These are phyloP conservation scores for Pristionchus arcanus DNA, from an alignment of 2,888 invertebrate genomes.

Conservation along the genomic window DNA sequence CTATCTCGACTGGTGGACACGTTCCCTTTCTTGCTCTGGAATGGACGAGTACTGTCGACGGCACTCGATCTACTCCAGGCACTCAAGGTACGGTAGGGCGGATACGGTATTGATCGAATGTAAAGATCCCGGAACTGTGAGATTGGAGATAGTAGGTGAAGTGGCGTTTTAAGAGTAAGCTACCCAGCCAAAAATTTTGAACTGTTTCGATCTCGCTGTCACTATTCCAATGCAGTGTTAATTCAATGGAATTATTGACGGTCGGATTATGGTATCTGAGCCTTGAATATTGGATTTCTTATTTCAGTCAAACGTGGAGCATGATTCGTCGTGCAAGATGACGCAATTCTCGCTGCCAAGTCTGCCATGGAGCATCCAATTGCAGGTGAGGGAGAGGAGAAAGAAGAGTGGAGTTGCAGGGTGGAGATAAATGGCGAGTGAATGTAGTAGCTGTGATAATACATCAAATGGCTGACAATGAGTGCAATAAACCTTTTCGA, in stretches of 20 bases:
- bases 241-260: not conserved
- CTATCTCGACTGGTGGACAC: constrained; percentile 81
- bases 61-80: constrained; percentile 73
- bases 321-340: constrained; percentile 71
- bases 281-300: not conserved
- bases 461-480: too few relatives aligned
- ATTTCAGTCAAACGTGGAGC: constrained; percentile 68
- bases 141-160: too few relatives aligned
- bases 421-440: not conserved
- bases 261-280: not conserved
- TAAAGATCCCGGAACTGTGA: too few relatives aligned
- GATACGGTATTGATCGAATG: too few relatives aligned
- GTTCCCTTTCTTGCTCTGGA: constrained; percentile 98
- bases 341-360: constrained; percentile 65
- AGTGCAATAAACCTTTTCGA: too few relatives aligned
- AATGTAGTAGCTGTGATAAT: too few relatives aligned
- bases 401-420: not conserved
- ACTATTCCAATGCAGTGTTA: too few relatives aligned
- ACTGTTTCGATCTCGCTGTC: too few relatives aligned
- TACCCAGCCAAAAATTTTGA: too few relatives aligned
- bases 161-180: too few relatives aligned
- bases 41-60: constrained; percentile 83
- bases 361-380: constrained; percentile 75
- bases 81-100: constrained; percentile 60
- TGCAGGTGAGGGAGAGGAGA: constrained; percentile 67